Base-by-base conservation (phyloP, 2,113 vertebrate species). In the Nerophis ophidion region DNA sequence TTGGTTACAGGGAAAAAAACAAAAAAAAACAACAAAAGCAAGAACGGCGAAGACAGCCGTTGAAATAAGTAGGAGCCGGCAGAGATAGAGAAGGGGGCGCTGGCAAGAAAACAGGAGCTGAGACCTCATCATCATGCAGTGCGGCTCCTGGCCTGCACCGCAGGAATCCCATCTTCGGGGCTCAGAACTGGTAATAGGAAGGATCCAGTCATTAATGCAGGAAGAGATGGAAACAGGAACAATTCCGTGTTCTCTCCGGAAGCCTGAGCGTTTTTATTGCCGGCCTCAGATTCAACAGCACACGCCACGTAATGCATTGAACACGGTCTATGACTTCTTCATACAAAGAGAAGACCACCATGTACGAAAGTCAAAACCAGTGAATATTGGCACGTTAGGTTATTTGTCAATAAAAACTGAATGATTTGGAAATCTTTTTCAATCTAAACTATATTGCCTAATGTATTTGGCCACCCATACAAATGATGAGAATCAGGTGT, bases 181-280 rank as follows among this genome's bases (percentile, higher is more conserved):
- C 88, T 89, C 81, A 79, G 83, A 86, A 81, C 82, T 87, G 85
- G 85, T 90, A 91, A 91, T 89, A 80, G 87, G 83, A 88, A 87
- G 74, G 82, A 85, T 87, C 76, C 82, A 84, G 77, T 83, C 80
- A 88, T 89, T 88, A 90, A 86, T 83, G 84, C 78, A 63, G 68
- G 72, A 76, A 82, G 75, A 80, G 72, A 72, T 44, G 76, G 72
- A 74, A 80, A 84, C 78, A 75, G 77, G 75, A 84, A 84, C 82
- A 85, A 72, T 69, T 71, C 57, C 63, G 61, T 85, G 80, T 86
- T 87, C 81, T 77, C 60, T 74, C 50, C 68, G 9, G 61, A 81
- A 73, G 61, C 72, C 71, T 66, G 62, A 69, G 70, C 51, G 66
- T 71, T 81, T 79, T 63, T 71, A 75, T 78, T 69, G 75, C 77